phyloP scores from a whole-genome alignment of 2,888 invertebrate genomes.

The Apocheima hispidaria region DNA sequence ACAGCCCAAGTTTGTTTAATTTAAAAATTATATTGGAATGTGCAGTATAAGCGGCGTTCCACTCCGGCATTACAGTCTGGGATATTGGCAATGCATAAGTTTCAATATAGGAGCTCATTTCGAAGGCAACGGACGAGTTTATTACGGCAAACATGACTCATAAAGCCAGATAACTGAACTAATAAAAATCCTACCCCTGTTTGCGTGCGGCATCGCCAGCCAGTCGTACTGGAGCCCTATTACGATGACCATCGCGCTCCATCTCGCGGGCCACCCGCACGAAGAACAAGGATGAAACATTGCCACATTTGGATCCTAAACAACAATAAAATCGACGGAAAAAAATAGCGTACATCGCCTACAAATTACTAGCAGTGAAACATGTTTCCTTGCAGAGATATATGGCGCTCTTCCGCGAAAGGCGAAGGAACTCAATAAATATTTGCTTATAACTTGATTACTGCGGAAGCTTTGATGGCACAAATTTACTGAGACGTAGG shows the following conservation, averaged over 20 bases:
- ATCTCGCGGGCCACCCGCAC: conserved; percentile 26
- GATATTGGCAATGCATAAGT: conserved; percentile 61
- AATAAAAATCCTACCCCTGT: conserved; percentile 68
- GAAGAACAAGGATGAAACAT: conserved; percentile 49
- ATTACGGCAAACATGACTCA: conserved; percentile 71
- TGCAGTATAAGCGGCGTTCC: conserved; percentile 45
- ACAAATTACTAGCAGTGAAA: conserved; percentile 60
- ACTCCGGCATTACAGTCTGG: conserved; percentile 45
- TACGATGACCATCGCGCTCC: conserved; percentile 59
- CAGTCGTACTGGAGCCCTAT: conserved; percentile 61
- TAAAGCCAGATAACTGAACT: conserved; percentile 73
- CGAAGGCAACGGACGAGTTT: conserved; percentile 60
- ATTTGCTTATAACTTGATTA: conserved; percentile 66
- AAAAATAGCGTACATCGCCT: conserved; percentile 57
- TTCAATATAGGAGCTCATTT: conserved; percentile 62
- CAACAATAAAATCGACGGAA: conserved; percentile 66
- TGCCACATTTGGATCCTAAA: conserved; percentile 57
- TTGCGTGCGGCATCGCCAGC: conserved; percentile 60
- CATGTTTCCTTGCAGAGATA: conserved; percentile 58
- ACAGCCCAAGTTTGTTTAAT: conserved; percentile 33
- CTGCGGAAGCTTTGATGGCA: conserved; percentile 55
- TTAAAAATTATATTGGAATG: conserved; percentile 51
- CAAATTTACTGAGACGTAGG: conserved; percentile 45
- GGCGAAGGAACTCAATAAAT: conserved; percentile 57
- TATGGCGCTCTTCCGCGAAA: conserved; percentile 51